These are phyloP conservation scores for Craterocephalus amniculus DNA, from an alignment of 2,797 vertebrate species.

Conservation along the genomic window DNA sequence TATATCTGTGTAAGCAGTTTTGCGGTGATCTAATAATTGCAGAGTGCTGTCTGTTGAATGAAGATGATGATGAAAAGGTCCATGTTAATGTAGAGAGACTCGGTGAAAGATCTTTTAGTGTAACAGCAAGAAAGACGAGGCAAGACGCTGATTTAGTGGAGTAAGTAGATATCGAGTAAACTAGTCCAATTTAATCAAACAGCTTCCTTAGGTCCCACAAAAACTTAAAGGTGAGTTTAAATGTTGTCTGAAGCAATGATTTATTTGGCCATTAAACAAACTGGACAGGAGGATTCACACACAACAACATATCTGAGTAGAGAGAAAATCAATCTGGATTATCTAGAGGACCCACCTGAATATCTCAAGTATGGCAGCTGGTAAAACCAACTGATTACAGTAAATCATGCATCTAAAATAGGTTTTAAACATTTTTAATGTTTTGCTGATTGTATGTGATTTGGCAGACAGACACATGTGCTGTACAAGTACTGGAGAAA, in stretches of 20 bases:
- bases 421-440: no score
- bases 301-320: slow-evolving; percentile 33
- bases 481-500: no score
- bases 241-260: neutral
- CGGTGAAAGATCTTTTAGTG: slow-evolving; percentile 10
- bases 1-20: slow-evolving; percentile 54
- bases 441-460: no score
- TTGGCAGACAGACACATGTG: no score
- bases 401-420: slow-evolving; percentile 61
- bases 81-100: slow-evolving; percentile 13
- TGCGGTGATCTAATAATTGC: slow-evolving; percentile 61
- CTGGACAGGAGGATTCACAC: slow-evolving; percentile 30
- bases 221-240: neutral
- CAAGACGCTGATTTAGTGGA: no score
- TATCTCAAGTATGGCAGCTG: slow-evolving; percentile 44
- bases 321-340: slow-evolving; percentile 53
- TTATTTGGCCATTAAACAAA: slow-evolving; percentile 51
- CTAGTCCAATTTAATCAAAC: neutral
- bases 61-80: slow-evolving; percentile 43
- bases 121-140: neutral
- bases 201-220: neutral
- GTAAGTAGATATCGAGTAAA: no score
- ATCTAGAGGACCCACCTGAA: slow-evolving; percentile 42
- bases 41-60: slow-evolving; percentile 53
- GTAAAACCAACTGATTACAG: slow-evolving; percentile 47